A percentile compares a stretch with the other conserved stretches of the same genome.
phyloP scores from a whole-genome alignment of 2,797 vertebrate genomes.

The Mormyrus proboscirostris region DNA sequence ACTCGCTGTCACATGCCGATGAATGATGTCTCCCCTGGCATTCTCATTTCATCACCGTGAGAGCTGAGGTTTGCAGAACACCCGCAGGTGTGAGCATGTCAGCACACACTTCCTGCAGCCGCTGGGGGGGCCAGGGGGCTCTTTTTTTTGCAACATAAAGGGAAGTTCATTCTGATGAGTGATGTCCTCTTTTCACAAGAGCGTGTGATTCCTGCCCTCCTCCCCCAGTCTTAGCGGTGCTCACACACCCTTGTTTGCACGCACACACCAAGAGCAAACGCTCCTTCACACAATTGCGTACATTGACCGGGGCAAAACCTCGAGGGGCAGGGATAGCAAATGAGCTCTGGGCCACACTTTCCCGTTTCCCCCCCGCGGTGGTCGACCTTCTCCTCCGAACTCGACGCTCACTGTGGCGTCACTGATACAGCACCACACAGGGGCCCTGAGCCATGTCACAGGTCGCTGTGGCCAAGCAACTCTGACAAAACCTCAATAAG shows the following conservation, averaged over 20 bases:
- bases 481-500: slow-evolving; percentile 14
- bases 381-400: neutral
- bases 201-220: slow-evolving; percentile 33
- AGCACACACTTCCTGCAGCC: slow-evolving; percentile 41
- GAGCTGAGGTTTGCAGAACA: slow-evolving; percentile 51
- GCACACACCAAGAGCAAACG: slow-evolving; percentile 4
- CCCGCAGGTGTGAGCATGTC: slow-evolving; percentile 56
- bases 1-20: slow-evolving; percentile 20
- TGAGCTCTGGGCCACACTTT: neutral
- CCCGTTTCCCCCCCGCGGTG: neutral
- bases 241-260: slow-evolving; percentile 20
- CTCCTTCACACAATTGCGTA: neutral
- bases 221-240: neutral
- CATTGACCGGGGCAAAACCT: neutral
- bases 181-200: slow-evolving; percentile 61
- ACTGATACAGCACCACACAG: neutral
- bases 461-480: slow-evolving; percentile 31
- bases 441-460: slow-evolving; percentile 23
- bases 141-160: slow-evolving; percentile 52
- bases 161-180: slow-evolving; percentile 48
- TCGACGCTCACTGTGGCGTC: neutral
- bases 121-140: slow-evolving; percentile 15
- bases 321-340: neutral
- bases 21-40: slow-evolving; percentile 37
- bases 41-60: slow-evolving; percentile 35